Conservation (phyloP, 2,113 vertebrate species). For the Cichladusa arquata region DNA sequence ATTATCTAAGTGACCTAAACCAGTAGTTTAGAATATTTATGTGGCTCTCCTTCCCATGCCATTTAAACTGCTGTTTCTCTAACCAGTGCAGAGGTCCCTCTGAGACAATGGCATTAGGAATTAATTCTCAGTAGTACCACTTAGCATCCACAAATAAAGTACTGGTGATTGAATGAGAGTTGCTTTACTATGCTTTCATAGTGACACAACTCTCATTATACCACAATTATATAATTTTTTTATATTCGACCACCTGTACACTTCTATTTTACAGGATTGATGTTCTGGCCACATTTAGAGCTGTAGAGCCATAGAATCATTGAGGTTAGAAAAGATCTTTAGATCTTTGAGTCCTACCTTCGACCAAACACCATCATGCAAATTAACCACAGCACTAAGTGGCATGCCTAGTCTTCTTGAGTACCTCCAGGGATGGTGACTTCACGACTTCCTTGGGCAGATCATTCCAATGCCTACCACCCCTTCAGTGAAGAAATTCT, state of each 20-base stretch:
- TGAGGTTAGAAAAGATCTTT: neutral
- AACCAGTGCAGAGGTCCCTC: neutral
- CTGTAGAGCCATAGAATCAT: neutral
- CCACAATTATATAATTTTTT: neutral
- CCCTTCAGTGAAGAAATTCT: neutral
- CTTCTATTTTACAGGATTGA: neutral
- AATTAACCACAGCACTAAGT: neutral
- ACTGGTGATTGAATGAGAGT: neutral
- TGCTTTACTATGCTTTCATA: neutral
- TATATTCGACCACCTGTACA: fast-evolving
- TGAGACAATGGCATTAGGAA: neutral
- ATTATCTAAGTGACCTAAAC: neutral
- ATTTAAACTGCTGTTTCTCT: neutral
- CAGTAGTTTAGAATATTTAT: neutral
- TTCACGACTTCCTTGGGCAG: neutral
- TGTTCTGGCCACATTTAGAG: neutral
- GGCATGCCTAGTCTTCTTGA: neutral
- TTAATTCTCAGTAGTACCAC: neutral
- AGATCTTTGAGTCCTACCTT: fast-evolving
- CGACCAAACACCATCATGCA: neutral
- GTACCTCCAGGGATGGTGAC: neutral
- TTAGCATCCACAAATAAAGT: neutral
- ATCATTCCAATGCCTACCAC: neutral
- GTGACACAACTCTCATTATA: neutral
- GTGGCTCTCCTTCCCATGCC: neutral